These are phyloP conservation scores for Clarias laeviceps DNA, from an alignment of 2,797 vertebrate genomes.

Conservation along the genomic window DNA sequence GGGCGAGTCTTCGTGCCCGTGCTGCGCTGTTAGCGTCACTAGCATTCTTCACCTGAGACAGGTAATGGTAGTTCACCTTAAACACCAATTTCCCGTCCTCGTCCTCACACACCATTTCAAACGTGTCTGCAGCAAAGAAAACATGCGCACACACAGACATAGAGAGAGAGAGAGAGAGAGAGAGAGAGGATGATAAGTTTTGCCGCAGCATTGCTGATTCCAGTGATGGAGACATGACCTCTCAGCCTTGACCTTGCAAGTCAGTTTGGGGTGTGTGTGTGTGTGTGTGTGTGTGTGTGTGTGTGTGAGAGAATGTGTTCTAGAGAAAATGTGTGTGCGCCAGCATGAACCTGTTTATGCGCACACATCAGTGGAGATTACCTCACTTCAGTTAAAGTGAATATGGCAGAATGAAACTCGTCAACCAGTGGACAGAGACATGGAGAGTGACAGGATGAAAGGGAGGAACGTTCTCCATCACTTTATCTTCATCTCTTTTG, in stretches of 20 bases:
- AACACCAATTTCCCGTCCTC: conserved; percentile 95
- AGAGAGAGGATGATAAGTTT: not conserved
- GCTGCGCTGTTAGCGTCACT: conserved; percentile 95
- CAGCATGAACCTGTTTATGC: not conserved
- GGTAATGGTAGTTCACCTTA: conserved; percentile 99
- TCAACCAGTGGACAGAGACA: not conserved
- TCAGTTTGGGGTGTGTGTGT: not conserved
- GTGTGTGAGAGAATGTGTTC: not conserved
- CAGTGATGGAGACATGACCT: not conserved
- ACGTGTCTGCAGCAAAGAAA: conserved; percentile 81
- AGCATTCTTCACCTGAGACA: conserved; percentile 99
- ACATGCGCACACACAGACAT: not conserved
- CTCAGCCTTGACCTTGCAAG: not conserved
- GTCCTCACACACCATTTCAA: conserved; percentile 98
- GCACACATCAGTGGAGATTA: not conserved
- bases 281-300: not conserved
- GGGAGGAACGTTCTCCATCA: not conserved
- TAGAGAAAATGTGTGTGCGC: not conserved
- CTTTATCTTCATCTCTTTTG: not conserved
- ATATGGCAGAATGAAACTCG: not conserved
- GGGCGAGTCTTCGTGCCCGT: conserved; percentile 91
- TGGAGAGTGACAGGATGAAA: not conserved
- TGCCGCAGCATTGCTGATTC: not conserved
- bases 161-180: not conserved
- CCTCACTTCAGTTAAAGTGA: not conserved